Evolutionary conservation across 2,113 vertebrate genomes (phyloP), one percentile per base, ranked within the genome.

Genomic region (Hydrochoerus hydrochaeris): DNA sequence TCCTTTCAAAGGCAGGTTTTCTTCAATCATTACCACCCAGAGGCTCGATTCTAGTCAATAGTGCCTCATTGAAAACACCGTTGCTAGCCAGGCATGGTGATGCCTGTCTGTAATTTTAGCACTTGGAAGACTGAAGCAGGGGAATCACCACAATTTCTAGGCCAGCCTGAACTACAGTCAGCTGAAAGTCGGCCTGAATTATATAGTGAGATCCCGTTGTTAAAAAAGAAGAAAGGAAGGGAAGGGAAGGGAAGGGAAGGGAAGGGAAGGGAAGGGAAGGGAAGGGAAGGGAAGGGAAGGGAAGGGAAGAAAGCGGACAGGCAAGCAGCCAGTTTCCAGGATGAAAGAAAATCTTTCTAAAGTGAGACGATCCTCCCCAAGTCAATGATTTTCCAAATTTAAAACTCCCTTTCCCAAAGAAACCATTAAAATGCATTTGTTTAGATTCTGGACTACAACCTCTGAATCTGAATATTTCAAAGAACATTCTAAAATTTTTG

Each of bases 401-500:
- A 60, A 96, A 86, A 9, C 0, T 24, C 3, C 26, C 30, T 14
- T 77, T 2, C 22, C 6, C 41, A 3, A 63, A 85, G 75, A 75
- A 57, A 87, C 5, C 6, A n/a, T 30, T 73, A 54, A 62, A 57
- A 49, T 28, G 8, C 6, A 89, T 57, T 90, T 81, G 3, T 30
- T 8, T 90, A 85, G 13, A 91, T 65, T 49, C 7, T 35, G 46
- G 2, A 52, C 11, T 35, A 38, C 19, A 69, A 80, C 1, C 17
- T 69, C 24, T 73, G 24, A 63, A 91, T 22, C 24, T 58, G 35
- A 91, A 63, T 67, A 84, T 57, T 75, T 84, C 60, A 46, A 11
- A 96, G 17, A 92, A 85, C 2, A 57, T 69, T 69, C 7, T n/a
- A 90, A 83, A 94, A 82, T 62, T 92, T 88, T 24, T 93, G 30